Conservation (phyloP, 2,797 vertebrate species). For the Mastacembelus armatus region DNA sequence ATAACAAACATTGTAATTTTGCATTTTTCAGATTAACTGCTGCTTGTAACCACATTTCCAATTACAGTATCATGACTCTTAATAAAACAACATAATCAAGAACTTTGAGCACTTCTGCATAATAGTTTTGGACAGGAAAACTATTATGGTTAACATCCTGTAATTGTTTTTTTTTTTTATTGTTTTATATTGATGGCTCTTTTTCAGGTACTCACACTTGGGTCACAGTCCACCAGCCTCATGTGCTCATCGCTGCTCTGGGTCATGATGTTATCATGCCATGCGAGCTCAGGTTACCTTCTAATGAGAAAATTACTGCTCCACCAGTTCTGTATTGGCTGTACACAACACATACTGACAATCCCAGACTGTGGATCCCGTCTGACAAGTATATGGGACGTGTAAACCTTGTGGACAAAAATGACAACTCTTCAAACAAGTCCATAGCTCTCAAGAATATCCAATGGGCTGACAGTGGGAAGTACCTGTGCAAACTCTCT, state of each 20-base stretch:
- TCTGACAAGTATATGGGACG: constrained; percentile 11
- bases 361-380: background rate
- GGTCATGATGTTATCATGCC: constrained; percentile 36
- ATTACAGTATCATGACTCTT: no score
- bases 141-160: background rate
- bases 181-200: background rate
- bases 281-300: constrained; percentile 48
- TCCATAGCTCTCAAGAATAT: constrained; percentile 57
- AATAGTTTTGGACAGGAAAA: background rate
- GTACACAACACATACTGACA: fast-evolving
- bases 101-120: no score
- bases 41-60: background rate
- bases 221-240: constrained; percentile 53
- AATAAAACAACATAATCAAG: background rate
- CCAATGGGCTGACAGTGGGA: constrained; percentile 61
- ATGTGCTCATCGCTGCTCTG: constrained; percentile 45
- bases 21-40: background rate
- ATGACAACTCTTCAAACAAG: constrained; percentile 17
- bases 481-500: constrained; percentile 70
- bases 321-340: constrained; percentile 64
- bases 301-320: background rate
- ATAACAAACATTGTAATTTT: background rate
- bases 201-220: constrained; percentile 41
- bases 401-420: constrained; percentile 26
- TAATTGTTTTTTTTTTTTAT: background rate